Percentiles rank a stretch among this genome's conserved stretches.
Conservation (phyloP, 2,888 invertebrate genomes). For the Eupithecia insigniata region DNA sequence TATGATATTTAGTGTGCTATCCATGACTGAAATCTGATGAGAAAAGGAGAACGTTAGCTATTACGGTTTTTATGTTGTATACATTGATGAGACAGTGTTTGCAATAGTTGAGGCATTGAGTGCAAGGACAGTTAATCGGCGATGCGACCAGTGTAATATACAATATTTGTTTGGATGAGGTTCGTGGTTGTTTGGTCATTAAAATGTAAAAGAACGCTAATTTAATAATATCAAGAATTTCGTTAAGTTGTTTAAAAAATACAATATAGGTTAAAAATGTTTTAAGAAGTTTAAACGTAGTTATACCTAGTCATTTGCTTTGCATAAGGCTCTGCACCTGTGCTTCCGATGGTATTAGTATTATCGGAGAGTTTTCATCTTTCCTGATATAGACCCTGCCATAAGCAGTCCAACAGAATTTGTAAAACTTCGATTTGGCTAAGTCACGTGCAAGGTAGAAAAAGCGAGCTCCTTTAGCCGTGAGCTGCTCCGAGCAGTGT, state of each 20-base stretch:
- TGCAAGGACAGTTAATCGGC: background rate
- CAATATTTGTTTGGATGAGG: background rate
- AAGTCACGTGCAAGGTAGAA: no score
- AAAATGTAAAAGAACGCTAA: background rate
- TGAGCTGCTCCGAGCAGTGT: no score
- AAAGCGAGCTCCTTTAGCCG: no score
- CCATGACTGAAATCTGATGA: background rate
- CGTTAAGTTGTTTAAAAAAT: background rate
- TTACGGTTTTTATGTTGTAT: background rate
- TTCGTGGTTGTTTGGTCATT: background rate
- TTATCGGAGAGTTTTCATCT: no score
- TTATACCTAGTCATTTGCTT: conserved; percentile 5
- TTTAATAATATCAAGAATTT: background rate
- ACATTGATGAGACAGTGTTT: background rate
- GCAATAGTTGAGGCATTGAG: background rate
- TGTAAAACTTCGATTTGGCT: no score
- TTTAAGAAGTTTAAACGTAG: background rate
- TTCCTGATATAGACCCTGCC: no score
- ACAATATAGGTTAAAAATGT: background rate
- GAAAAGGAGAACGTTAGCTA: background rate
- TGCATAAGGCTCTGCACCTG: no score
- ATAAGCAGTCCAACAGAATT: no score
- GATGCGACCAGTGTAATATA: background rate
- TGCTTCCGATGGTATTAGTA: no score
- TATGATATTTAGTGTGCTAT: background rate